These are phyloP conservation scores for Stomorhina lunata DNA, from an alignment of 2,888 invertebrate species.

Conservation along the genomic window DNA sequence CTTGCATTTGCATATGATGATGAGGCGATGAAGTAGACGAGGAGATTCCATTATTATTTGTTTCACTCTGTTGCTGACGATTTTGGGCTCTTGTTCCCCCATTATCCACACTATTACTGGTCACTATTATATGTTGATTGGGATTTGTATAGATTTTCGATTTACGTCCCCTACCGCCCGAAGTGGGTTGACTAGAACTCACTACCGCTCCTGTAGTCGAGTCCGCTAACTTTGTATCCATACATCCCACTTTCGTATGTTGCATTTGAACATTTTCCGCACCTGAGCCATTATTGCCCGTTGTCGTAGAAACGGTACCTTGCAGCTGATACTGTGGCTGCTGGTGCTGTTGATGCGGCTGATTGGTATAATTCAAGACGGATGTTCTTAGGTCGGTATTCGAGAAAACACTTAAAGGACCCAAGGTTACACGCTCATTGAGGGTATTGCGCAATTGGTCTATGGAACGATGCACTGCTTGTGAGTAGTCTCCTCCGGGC, in stretches of 20 bases:
- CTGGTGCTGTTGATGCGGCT: slow-evolving; percentile 70
- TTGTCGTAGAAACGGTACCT: slow-evolving; percentile 49
- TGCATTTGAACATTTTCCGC: slow-evolving; percentile 50
- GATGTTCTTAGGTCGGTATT: slow-evolving; percentile 78
- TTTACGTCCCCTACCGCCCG: slow-evolving; percentile 73
- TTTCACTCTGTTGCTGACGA: slow-evolving; percentile 61
- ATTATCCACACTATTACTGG: slow-evolving; percentile 76
- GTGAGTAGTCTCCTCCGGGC: slow-evolving; percentile 82
- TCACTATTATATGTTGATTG: slow-evolving; percentile 76
- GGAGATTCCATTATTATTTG: slow-evolving; percentile 71
- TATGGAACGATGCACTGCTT: slow-evolving; percentile 85
- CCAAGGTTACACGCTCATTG: slow-evolving; percentile 82
- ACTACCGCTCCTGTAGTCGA: slow-evolving; percentile 71
- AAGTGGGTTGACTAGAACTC: slow-evolving; percentile 68
- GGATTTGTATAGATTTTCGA: slow-evolving; percentile 76
- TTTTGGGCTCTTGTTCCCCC: slow-evolving; percentile 71
- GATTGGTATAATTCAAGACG: slow-evolving; percentile 78
- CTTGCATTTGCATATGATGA: slow-evolving; percentile 72
- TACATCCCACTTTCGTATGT: slow-evolving; percentile 63
- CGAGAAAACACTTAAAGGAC: slow-evolving; percentile 81
- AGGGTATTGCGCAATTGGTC: slow-evolving; percentile 83
- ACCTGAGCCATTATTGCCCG: slow-evolving; percentile 38
- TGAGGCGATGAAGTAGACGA: slow-evolving; percentile 78
- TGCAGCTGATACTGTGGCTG: slow-evolving; percentile 65
- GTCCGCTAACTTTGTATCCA: slow-evolving; percentile 66